Evolutionary conservation across 2,888 invertebrate genomes (phyloP), one percentile per base, ranked within the genome.

Genomic region (Rhopalosiphum nymphaeae): DNA sequence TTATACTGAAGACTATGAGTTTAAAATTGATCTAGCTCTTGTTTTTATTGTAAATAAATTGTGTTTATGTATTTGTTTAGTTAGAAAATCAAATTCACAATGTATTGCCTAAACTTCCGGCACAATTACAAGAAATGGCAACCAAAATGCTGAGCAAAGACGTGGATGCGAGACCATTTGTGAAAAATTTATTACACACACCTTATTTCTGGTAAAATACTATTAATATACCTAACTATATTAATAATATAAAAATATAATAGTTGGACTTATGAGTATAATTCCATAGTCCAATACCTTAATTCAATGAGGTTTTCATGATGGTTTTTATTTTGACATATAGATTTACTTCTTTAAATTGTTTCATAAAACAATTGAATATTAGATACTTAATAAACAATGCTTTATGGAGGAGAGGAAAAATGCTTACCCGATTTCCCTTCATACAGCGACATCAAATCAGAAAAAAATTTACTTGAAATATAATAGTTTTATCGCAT

Each of bases 161-260:
- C 95, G 97, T 98, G 0, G 97, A 98, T 95, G 97, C 98, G 95
- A 97, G 99, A 95, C 99, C 99, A 13, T 98, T 98, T 49, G 98
- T 99, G 67, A 99, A 99, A 96, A 97, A 99, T 94, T 97, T 99
- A 95, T 98, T 98, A 84, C 97, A 99, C 95, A 98, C 98, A 96
- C 98, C 98, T 96, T 98, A 98, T 96, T 98, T 98, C 96, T 97
- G 98, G 99, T 99, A 96, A 97, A 96, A 96, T 26, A 11, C 21
- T n/a, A 53, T 36, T 36, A 21, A 78, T 42, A 25, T 78, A 36
- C 13, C 16, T 78, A 78, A 36, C 9, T 21, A 5, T 78, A 36
- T 67, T 36, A 36, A 36, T 36, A 78, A 36, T 36, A 36, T 36
- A 36, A 36, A 21, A 78, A 36, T 36, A 36, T 78, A 78, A 78